These are phyloP conservation scores for Anseranas semipalmata DNA, from an alignment of 2,113 vertebrate genomes.

Conservation along the genomic window DNA sequence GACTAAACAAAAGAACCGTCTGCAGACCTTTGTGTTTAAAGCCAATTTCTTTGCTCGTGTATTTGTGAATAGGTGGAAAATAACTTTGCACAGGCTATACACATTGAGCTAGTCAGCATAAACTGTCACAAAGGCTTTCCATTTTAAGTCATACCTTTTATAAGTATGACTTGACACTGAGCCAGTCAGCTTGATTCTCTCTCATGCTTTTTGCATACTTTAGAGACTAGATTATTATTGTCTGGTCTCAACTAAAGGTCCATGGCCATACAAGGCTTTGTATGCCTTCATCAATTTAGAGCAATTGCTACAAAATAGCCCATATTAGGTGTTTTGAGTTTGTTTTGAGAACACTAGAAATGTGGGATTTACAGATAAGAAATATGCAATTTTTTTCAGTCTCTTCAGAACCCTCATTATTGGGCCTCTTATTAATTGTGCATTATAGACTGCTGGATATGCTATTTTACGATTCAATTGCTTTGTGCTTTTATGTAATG, in stretches of 20 bases:
- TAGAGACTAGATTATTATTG: constrained; percentile 50
- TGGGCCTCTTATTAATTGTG: not conserved
- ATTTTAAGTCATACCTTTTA: constrained; percentile 75
- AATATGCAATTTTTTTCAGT: not conserved
- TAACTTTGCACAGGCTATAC: not conserved
- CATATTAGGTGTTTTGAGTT: not conserved
- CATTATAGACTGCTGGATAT: not conserved
- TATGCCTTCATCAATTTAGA: not conserved
- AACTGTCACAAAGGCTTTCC: constrained; percentile 58
- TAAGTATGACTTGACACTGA: constrained; percentile 38
- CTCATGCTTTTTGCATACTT: constrained; percentile 60
- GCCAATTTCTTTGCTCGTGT: not conserved
- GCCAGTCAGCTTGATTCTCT: constrained; percentile 50
- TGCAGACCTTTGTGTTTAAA: not conserved
- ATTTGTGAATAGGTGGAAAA: not conserved
- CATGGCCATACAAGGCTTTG: constrained; percentile 68
- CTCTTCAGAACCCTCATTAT: not conserved
- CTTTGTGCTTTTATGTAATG: not conserved
- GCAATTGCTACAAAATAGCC: not conserved
- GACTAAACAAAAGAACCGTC: not conserved
- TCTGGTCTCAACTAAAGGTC: constrained; percentile 33
- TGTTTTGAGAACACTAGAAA: not conserved
- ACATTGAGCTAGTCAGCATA: not conserved
- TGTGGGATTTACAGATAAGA: not conserved
- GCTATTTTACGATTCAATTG: not conserved